Evolutionary conservation across 2,888 invertebrate species (phyloP).

Genomic region (Acrobasis suavella): DNA sequence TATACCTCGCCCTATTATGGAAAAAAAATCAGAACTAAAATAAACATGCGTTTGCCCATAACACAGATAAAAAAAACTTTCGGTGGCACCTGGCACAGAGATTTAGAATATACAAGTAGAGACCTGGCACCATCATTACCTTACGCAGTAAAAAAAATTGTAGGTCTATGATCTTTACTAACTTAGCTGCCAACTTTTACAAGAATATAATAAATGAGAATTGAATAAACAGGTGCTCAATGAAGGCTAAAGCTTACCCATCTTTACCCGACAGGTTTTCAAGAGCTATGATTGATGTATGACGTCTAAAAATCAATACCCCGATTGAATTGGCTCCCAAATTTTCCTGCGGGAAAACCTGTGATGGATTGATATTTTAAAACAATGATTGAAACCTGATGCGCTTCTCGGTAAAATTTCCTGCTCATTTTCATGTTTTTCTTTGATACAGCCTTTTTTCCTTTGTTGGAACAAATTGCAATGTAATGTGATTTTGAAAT

Average conservation of each 20-base stretch:
- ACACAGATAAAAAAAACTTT: too few relatives aligned
- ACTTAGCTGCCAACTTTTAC: too few relatives aligned
- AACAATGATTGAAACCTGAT: constrained; percentile 10
- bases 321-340: constrained; percentile 18
- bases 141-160: too few relatives aligned
- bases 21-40: too few relatives aligned
- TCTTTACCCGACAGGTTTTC: not conserved
- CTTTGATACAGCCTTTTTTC: not conserved
- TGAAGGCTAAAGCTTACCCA: not conserved
- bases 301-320: constrained; percentile 17
- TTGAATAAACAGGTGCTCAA: not conserved
- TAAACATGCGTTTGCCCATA: too few relatives aligned
- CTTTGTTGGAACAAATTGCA: not conserved
- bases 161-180: too few relatives aligned
- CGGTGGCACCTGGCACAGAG: too few relatives aligned
- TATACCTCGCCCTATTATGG: too few relatives aligned
- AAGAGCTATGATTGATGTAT: constrained; percentile 13
- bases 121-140: too few relatives aligned
- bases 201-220: too few relatives aligned
- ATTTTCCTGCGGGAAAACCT: constrained; percentile 7
- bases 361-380: constrained; percentile 18
- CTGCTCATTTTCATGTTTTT: not conserved
- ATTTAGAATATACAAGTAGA: too few relatives aligned
- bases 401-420: not conserved
- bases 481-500: not conserved